Base-by-base conservation (phyloP, 2,113 vertebrate species). In the Ammodytes marinus region DNA sequence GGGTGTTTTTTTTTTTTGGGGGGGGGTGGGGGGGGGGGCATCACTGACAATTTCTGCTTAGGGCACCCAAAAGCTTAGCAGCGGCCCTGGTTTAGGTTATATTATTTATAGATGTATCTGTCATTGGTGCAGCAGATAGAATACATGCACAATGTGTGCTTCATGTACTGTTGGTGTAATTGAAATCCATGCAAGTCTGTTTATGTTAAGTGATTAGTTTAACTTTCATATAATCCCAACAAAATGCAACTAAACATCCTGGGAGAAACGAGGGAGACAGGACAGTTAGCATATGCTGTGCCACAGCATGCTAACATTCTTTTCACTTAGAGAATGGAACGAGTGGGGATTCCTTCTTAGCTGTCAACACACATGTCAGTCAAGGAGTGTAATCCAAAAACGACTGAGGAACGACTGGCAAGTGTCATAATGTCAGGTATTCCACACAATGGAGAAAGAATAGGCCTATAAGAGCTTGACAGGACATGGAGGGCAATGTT, bases 401-500 rank as follows among this genome's bases (percentile, higher is more conserved):
- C 43, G 59, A 37, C 45, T 47, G 49, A 57, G 42, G 35, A 42
- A 47, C 4, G n/a, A 77, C 3, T 45, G 35, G 57, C 45, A 6
- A 14, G n/a, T 57, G 74, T 35, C 53, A 54, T 39, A 3, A 61
- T 50, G 69, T 63, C 17, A 35, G 69, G 8, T 15, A 49, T 49
- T 65, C 13, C 58, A 13, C 8, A 9, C 4, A 59, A 71, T 1
- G n/a, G 27, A 39, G 43, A 43, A 39, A 13, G 47, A n/a, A 27
- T 19, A 2, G 27, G 27, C 27, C 27, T 27, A 27, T 6, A 42
- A 19, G 14, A 55, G 49, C 27, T 49, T 57, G 39, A 57, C 27
- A 63, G 63, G 60, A 39, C 47, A 69, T 27, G 43, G 65, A 77
- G 79, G 15, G n/a, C 6, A 11, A 66, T 83, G 54, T 67, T 49